Conservation (phyloP, 2,888 invertebrate species). For the Xestoiulus laeticollis region DNA sequence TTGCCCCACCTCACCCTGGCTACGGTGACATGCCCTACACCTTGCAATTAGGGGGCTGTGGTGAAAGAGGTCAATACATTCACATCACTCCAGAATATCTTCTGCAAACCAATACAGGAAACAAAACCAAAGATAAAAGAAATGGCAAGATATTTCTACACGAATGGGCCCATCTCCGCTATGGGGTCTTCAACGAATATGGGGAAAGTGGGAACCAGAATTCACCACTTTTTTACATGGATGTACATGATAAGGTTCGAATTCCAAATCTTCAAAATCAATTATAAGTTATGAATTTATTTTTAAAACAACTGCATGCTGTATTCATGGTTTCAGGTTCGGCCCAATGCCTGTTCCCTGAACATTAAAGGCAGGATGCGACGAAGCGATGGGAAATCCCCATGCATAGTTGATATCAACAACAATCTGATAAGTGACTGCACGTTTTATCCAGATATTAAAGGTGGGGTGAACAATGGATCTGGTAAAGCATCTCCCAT, state of each 20-base stretch:
- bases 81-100: constrained; percentile 58
- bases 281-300: not conserved
- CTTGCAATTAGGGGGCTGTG: constrained; percentile 60
- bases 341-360: not conserved
- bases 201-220: not conserved
- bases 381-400: not conserved
- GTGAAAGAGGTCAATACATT: constrained; percentile 59
- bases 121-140: not conserved
- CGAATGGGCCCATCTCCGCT: constrained; percentile 61
- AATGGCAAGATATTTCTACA: constrained; percentile 58
- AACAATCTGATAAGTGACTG: constrained; percentile 1
- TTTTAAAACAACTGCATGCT: not conserved
- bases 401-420: not conserved
- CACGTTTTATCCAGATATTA: not conserved
- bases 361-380: constrained; percentile 10
- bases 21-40: constrained; percentile 60
- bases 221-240: constrained; percentile 6
- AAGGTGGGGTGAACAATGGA: not conserved
- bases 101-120: not conserved
- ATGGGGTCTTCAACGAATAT: constrained; percentile 59
- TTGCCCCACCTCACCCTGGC: constrained; percentile 60
- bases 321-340: not conserved
- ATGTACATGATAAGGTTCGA: not conserved
- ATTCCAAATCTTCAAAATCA: not conserved
- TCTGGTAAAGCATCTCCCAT: not conserved